Base-by-base conservation (phyloP, 2,888 invertebrate species). In the Taenaris catops region DNA sequence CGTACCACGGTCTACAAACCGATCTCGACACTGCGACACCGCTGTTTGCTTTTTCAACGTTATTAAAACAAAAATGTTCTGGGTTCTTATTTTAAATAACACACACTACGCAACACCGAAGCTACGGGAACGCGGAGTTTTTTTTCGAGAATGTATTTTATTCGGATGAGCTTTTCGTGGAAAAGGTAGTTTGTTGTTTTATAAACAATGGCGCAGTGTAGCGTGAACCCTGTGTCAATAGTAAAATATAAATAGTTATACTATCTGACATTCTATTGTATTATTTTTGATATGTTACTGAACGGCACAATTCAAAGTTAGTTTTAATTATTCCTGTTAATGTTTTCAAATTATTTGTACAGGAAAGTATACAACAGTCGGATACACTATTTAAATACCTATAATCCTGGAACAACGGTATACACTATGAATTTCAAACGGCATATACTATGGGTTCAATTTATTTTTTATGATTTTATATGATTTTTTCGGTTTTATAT, bases 11-110 rank as follows among this genome's bases (percentile, higher is more conserved):
- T 38, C 32, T 34, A 21, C 28, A 35, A 41, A 41, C 32, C 34
- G 34, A 41, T 34, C 34, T 19, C 41, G 8, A 44, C 37, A 14
- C 24, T 32, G 31, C 21, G 38, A 34, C 34, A 44, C 29, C 16
- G 29, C 23, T 34, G 34, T 41, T 26, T 26, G 38, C 41, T 34
- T 34, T 41, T 41, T 38, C 34, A 38, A 29, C 33, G 8, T 41
- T 38, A 38, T 41, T 41, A 41, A 41, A 37, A 38, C 34, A 38
- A 41, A 41, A 41, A 41, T 38, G 38, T 38, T 21, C 25, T 18
- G 28, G 16, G 25, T 8, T 37, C 33, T 34, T 34, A 38, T 41
- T 38, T 38, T 17, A 34, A 41, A 14, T 38, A 31, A 31, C 6
- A 10, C 8, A 28, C 28, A 28, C 20, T 29, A 25, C 37, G 33